Evolutionary conservation across 2,888 invertebrate species (phyloP).

Genomic region (Leptinotarsa juncta): DNA sequence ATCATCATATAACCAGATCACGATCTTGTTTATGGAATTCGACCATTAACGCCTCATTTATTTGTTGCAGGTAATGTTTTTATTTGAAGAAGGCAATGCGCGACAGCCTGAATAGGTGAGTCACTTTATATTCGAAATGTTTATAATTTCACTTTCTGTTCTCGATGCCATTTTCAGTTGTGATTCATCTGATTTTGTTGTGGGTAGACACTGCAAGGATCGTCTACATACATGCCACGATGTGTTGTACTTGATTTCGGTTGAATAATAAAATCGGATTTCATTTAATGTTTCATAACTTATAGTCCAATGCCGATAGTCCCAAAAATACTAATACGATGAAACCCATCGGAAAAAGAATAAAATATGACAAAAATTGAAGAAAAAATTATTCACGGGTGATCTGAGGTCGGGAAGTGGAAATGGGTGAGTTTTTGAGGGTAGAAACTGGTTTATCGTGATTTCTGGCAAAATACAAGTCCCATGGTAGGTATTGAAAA

Average conservation of each 20-base stretch:
- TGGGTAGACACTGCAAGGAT: not conserved
- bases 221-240: not conserved
- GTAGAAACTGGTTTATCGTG: too few species aligned
- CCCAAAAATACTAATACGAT: too few species aligned
- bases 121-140: constrained; percentile 2
- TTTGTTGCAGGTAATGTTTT: constrained; percentile 16
- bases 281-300: not conserved
- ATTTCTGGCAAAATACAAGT: too few species aligned
- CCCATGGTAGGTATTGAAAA: too few species aligned
- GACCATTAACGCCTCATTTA: too few species aligned
- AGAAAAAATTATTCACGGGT: too few species aligned
- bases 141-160: not conserved
- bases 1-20: too few species aligned
- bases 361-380: too few species aligned
- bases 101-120: constrained; percentile 1
- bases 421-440: too few species aligned
- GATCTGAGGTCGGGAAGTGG: too few species aligned
- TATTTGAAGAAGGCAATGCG: not conserved
- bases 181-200: constrained; percentile 5
- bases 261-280: not conserved
- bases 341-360: too few species aligned
- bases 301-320: not conserved
- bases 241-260: not conserved
- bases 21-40: too few species aligned
- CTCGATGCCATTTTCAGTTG: not conserved